A percentile compares a stretch with the other conserved stretches of the same genome.
phyloP scores from a whole-genome alignment of 2,888 invertebrate species.

The Notodonta ziczac region DNA sequence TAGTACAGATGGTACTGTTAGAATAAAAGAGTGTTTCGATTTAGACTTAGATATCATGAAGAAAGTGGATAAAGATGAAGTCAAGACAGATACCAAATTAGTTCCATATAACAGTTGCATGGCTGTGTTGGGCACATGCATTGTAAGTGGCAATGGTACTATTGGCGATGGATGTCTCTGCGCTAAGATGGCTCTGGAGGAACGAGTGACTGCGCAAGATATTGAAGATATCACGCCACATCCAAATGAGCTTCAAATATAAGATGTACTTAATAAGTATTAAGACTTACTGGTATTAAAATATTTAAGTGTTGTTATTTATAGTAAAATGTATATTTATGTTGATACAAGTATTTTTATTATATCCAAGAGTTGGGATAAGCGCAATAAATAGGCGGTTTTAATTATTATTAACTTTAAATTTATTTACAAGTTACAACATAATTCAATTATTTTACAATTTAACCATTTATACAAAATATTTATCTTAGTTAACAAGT shows the following conservation, averaged over 20 bases:
- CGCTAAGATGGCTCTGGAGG: conserved; percentile 69
- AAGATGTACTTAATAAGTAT: background rate
- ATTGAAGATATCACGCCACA: conserved; percentile 74
- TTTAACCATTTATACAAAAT: conserved; percentile 84
- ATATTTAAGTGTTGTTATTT: conserved; percentile 1
- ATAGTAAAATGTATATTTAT: conserved; percentile 3
- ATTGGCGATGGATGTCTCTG: conserved; percentile 73
- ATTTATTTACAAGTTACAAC: conserved; percentile 85
- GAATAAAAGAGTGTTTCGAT: conserved; percentile 65
- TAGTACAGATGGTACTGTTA: conserved; percentile 62
- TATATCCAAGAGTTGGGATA: background rate
- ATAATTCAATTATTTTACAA: conserved; percentile 77
- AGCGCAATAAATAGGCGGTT: conserved; percentile 36
- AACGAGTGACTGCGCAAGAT: conserved; percentile 66
- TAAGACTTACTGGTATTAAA: background rate
- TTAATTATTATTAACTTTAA: conserved; percentile 74
- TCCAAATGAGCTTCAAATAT: conserved; percentile 40
- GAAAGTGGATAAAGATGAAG: conserved; percentile 14
- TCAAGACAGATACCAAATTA: conserved; percentile 28
- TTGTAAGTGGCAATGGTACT: conserved; percentile 68
- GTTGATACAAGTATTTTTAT: background rate
- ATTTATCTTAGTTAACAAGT: conserved; percentile 80
- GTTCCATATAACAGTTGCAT: conserved; percentile 70
- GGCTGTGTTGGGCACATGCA: conserved; percentile 71
- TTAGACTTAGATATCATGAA: conserved; percentile 40